A percentile compares a stretch with the other conserved stretches of the same genome.
These are phyloP conservation scores for Tapera naevia DNA, from an alignment of 2,797 vertebrate genomes.

Conservation along the genomic window DNA sequence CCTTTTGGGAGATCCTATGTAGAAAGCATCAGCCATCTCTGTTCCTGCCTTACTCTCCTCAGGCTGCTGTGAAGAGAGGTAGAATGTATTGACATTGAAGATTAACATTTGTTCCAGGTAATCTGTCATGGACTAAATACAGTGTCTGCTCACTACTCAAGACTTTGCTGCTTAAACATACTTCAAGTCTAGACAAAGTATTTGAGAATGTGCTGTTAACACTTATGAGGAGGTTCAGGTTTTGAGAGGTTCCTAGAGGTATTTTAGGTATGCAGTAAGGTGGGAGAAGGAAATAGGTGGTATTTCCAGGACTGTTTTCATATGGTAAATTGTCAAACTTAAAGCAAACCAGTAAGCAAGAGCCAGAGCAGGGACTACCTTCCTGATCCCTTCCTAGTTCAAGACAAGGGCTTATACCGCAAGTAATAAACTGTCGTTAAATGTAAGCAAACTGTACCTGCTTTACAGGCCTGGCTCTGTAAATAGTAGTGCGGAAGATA, in stretches of 20 bases:
- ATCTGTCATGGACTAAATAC: neutral
- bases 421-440: neutral
- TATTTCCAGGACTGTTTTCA: neutral
- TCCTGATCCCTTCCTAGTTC: neutral
- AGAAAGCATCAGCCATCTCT: accelerated
- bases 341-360: neutral
- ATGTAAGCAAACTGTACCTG: neutral
- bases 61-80: neutral
- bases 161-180: neutral
- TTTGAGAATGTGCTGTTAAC: neutral
- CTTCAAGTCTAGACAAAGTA: slow-evolving; percentile 25
- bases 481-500: neutral
- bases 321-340: neutral
- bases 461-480: neutral
- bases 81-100: neutral
- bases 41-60: neutral
- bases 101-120: neutral
- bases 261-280: neutral
- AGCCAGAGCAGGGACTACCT: neutral
- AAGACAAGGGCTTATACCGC: neutral
- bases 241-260: neutral
- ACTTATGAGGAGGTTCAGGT: neutral
- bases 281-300: neutral
- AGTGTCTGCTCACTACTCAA: neutral
- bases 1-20: neutral